Conservation (phyloP, 2,113 vertebrate species). For the Argyrosomus japonicus region DNA sequence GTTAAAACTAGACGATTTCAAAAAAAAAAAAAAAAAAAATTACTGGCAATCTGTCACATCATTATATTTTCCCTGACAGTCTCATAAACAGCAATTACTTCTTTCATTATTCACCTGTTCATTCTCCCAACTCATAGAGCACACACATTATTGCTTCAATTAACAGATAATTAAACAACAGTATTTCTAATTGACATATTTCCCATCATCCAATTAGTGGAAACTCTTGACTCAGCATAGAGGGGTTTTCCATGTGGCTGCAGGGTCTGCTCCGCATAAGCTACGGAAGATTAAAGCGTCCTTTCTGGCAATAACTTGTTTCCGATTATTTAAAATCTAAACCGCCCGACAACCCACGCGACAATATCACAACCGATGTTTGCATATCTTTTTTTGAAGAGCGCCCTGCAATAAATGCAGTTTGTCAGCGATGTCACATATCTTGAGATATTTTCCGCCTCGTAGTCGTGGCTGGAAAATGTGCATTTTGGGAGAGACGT, state of each 20-base stretch:
- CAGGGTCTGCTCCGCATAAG: conserved; percentile 29
- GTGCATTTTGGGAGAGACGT: conserved; percentile 77
- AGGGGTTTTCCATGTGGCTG: conserved; percentile 46
- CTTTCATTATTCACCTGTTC: conserved; percentile 84
- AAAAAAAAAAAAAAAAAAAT: conserved; percentile 39
- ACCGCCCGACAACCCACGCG: conserved; percentile 28
- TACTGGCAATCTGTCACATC: conserved; percentile 76
- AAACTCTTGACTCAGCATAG: conserved; percentile 68
- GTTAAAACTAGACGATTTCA: conserved; percentile 66
- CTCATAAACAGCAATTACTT: conserved; percentile 83
- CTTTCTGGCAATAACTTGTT: conserved; percentile 39
- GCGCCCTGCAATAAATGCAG: conserved; percentile 62
- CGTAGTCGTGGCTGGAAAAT: conserved; percentile 63
- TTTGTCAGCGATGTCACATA: conserved; percentile 75
- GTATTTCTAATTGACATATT: conserved; percentile 82
- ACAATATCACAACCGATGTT: conserved; percentile 49
- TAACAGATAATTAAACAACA: conserved; percentile 84
- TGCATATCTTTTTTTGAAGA: conserved; percentile 43
- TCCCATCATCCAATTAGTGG: conserved; percentile 78
- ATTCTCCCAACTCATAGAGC: conserved; percentile 73
- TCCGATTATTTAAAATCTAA: conserved; percentile 54
- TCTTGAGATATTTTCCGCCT: conserved; percentile 71
- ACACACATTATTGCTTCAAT: conserved; percentile 82
- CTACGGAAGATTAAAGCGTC: conserved; percentile 44
- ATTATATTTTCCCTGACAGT: conserved; percentile 79